A percentile compares a stretch with the other conserved stretches of the same genome.
Conservation (phyloP, 2,113 vertebrate genomes). For the Stegostoma tigrinum region DNA sequence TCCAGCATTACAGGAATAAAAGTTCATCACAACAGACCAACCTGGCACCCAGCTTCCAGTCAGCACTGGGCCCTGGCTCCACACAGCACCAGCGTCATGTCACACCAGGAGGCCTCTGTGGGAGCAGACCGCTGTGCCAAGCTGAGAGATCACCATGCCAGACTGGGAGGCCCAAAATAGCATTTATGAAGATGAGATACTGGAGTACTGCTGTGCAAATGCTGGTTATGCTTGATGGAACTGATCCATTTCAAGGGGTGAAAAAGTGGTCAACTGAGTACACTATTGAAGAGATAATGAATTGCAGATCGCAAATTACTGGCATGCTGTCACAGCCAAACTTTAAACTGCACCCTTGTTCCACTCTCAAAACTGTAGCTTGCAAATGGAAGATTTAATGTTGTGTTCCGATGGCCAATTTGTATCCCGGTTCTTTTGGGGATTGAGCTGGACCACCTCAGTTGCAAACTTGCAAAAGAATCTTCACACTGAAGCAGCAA, state of each 20-base stretch:
- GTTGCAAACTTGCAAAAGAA: background rate
- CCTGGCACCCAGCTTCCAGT: no score
- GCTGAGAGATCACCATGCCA: no score
- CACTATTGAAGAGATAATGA: background rate
- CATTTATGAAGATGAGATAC: constrained; percentile 22
- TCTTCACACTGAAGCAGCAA: background rate
- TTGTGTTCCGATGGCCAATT: background rate
- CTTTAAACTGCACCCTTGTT: background rate
- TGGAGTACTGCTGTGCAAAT: background rate
- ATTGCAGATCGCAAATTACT: background rate
- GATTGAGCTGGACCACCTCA: background rate
- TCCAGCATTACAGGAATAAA: no score
- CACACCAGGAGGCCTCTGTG: no score
- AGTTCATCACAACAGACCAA: no score
- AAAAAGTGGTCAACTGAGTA: background rate
- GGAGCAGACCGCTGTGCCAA: no score
- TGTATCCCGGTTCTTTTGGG: background rate
- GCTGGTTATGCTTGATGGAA: constrained; percentile 18
- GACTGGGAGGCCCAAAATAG: no score
- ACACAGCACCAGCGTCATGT: no score
- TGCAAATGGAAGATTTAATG: background rate
- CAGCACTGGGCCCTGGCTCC: no score
- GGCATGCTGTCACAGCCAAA: background rate
- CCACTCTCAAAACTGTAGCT: background rate
- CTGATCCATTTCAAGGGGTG: background rate